These are phyloP conservation scores for Tinea trinotella DNA, from an alignment of 2,888 invertebrate genomes.

Conservation along the genomic window DNA sequence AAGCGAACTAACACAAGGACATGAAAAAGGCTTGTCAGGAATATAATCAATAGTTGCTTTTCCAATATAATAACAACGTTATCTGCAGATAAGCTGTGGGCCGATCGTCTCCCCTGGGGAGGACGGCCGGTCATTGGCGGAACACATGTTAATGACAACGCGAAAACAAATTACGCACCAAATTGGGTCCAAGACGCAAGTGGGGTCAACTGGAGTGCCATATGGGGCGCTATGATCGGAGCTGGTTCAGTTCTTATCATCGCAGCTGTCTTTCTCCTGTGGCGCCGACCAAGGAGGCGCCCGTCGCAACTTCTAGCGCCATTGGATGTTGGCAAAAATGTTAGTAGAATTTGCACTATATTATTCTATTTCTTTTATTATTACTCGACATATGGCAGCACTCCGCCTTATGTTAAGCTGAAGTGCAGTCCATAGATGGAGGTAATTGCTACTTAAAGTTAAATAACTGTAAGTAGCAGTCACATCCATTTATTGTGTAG, in stretches of 20 bases:
- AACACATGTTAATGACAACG: neutral
- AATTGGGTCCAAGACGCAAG: constrained; percentile 29
- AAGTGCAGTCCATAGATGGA: too few relatives aligned
- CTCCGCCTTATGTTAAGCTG: too few relatives aligned
- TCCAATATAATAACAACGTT: constrained; percentile 30
- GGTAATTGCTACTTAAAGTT: too few relatives aligned
- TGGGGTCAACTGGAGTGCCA: constrained; percentile 51
- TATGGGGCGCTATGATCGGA: constrained; percentile 50
- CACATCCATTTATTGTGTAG: too few relatives aligned
- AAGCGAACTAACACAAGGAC: too few relatives aligned
- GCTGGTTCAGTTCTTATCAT: constrained; percentile 52
- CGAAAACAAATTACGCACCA: neutral
- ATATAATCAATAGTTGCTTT: neutral
- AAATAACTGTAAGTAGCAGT: too few relatives aligned
- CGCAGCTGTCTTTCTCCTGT: constrained; percentile 44
- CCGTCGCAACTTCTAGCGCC: constrained; percentile 47
- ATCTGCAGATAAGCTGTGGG: constrained; percentile 64
- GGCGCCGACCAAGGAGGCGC: constrained; percentile 43
- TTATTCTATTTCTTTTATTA: neutral
- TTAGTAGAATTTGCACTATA: constrained; percentile 32
- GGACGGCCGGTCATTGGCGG: constrained; percentile 20
- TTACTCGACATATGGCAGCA: neutral
- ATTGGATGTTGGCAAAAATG: constrained; percentile 53
- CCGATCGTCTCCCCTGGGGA: constrained; percentile 34
- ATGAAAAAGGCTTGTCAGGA: neutral